phyloP scores from a whole-genome alignment of 92 coral and sea anemone genomes.

The Palythoa grandis region DNA sequence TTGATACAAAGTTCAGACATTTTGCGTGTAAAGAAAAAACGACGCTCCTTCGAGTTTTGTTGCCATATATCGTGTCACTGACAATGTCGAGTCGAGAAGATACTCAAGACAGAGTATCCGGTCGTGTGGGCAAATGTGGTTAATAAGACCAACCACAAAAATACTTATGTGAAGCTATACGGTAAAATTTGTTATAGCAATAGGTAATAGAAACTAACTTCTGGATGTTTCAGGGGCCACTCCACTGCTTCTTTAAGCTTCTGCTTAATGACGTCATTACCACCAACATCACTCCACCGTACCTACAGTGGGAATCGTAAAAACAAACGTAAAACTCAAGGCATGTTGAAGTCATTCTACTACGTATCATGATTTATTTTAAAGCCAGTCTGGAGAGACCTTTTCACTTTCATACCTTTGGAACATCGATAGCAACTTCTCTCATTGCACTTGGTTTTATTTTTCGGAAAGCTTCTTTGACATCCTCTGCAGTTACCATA shows the following conservation, averaged over 20 bases:
- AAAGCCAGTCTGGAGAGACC: neutral
- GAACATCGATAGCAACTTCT: slow-evolving; percentile 94
- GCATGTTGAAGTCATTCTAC: neutral
- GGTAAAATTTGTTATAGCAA: neutral
- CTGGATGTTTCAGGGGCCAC: slow-evolving; percentile 99
- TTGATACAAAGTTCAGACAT: too few relatives aligned
- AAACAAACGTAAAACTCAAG: neutral
- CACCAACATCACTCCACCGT: slow-evolving; percentile 95
- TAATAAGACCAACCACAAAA: too few relatives aligned
- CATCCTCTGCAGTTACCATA: slow-evolving; percentile 72
- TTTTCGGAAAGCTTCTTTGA: slow-evolving; percentile 85
- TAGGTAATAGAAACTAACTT: slow-evolving; percentile 57
- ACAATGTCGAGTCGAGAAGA: too few relatives aligned
- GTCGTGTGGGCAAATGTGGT: too few relatives aligned
- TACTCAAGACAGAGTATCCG: too few relatives aligned
- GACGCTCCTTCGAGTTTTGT: too few relatives aligned
- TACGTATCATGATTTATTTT: too few relatives aligned
- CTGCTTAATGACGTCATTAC: slow-evolving; percentile 87
- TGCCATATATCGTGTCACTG: too few relatives aligned
- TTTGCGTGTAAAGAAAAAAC: too few relatives aligned
- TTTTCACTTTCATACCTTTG: slow-evolving; percentile 71
- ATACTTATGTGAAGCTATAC: too few relatives aligned
- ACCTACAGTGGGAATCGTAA: slow-evolving; percentile 55
- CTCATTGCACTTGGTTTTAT: slow-evolving; percentile 98
- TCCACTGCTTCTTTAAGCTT: slow-evolving; percentile 95